Evolutionary conservation across 2,888 invertebrate genomes (phyloP).

Genomic region (Lithosia quadra): DNA sequence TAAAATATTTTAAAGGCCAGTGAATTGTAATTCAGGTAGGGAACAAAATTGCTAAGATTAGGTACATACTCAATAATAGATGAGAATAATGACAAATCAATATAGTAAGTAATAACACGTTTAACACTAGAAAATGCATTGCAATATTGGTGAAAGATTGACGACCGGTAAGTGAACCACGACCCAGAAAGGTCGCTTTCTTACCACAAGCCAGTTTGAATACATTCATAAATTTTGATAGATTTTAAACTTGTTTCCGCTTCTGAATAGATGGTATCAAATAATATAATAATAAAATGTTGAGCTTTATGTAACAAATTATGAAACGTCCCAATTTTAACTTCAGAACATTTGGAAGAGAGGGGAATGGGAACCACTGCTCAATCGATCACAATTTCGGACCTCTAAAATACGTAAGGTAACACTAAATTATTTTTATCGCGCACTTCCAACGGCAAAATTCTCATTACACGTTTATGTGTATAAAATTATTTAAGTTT

Average conservation of each 20-base stretch:
- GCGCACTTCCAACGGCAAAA: not conserved
- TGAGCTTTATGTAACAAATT: conserved; percentile 44
- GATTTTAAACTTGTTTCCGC: conserved; percentile 31
- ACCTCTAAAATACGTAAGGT: no score
- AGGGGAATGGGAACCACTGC: not conserved
- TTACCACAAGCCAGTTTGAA: conserved; percentile 37
- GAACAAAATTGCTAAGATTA: not conserved
- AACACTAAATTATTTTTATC: no score
- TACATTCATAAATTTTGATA: conserved; percentile 43
- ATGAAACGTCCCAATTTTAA: conserved; percentile 27
- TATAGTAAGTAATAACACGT: conserved; percentile 6
- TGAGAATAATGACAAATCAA: not conserved
- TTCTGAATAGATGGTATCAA: conserved; percentile 28
- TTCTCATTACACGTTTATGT: not conserved
- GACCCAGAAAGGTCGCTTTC: conserved; percentile 70
- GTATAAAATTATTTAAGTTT: not conserved
- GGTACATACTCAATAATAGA: not conserved
- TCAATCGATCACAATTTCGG: not conserved
- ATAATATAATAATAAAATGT: no score
- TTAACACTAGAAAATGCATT: conserved; percentile 50
- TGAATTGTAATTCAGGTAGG: not conserved
- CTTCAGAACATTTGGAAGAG: not conserved
- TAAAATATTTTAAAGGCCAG: not conserved
- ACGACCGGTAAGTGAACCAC: conserved; percentile 52
- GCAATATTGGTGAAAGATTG: conserved; percentile 52